phyloP scores from a whole-genome alignment of 1,140 invertebrate species.

The Drosophila repletoides region DNA sequence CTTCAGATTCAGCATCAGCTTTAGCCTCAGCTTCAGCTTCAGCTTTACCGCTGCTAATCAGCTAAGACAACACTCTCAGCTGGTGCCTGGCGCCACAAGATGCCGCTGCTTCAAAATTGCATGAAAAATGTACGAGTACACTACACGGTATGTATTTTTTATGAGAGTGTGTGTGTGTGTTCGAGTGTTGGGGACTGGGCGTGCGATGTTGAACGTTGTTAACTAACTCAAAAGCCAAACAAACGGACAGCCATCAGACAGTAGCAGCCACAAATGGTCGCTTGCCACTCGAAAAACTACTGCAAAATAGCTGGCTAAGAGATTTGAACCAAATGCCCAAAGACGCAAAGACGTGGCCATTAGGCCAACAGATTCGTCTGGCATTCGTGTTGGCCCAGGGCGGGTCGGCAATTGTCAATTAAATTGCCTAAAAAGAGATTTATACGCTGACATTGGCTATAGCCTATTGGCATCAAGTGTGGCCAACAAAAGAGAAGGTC shows the following conservation, averaged over 20 bases:
- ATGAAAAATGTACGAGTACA: constrained; percentile 48
- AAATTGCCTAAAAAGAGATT: constrained; percentile 27
- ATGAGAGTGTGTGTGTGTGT: constrained; percentile 15
- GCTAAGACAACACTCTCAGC: constrained; percentile 59
- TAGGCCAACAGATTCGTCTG: constrained; percentile 16
- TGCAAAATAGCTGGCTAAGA: constrained; percentile 33
- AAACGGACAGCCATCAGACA: constrained; percentile 75
- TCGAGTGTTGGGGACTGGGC: constrained; percentile 27
- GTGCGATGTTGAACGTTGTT: constrained; percentile 37
- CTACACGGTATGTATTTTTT: background rate
- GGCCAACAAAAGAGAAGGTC: background rate
- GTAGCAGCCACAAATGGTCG: constrained; percentile 54
- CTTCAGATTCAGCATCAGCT: constrained; percentile 8
- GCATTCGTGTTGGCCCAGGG: constrained; percentile 32
- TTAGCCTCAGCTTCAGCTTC: no score
- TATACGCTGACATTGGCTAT: background rate
- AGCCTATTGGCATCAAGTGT: background rate
- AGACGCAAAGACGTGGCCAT: constrained; percentile 38
- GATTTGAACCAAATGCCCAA: constrained; percentile 37
- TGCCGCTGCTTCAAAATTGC: constrained; percentile 66
- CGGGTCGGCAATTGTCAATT: constrained; percentile 49
- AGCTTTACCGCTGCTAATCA: constrained; percentile 65
- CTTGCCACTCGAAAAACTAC: constrained; percentile 53
- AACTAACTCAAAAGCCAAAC: constrained; percentile 76
- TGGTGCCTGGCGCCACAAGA: constrained; percentile 57